Conservation (phyloP, 2,113 vertebrate species). For the Paedocypris sp. region DNA sequence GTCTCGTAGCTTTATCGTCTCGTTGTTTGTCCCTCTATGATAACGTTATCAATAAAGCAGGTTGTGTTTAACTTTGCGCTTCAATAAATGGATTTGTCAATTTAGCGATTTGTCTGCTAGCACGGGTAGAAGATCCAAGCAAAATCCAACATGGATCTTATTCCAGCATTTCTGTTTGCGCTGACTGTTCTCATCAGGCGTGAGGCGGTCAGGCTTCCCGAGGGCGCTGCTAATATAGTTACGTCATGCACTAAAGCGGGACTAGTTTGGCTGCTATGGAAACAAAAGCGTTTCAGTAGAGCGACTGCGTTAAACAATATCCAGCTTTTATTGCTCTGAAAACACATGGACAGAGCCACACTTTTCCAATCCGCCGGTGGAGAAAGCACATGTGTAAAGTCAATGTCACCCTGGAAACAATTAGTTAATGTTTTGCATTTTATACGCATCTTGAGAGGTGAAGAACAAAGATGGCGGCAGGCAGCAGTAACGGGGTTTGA, state of each 20-base stretch:
- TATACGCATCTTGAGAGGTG: too few relatives aligned
- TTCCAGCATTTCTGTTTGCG: background rate
- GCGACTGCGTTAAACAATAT: background rate
- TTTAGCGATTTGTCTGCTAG: background rate
- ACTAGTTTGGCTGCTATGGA: background rate
- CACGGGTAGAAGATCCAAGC: background rate
- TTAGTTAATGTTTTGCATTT: too few relatives aligned
- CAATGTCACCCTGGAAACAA: background rate
- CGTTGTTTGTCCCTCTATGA: conserved; percentile 5
- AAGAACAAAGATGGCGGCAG: too few relatives aligned
- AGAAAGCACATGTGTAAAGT: background rate
- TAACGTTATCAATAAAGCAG: conserved; percentile 3
- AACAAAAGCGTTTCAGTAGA: background rate
- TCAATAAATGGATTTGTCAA: background rate
- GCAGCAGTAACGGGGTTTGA: too few relatives aligned
- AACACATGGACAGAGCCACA: background rate
- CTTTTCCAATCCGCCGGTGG: background rate
- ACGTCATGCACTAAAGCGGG: background rate
- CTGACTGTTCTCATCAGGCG: background rate
- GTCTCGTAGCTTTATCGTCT: background rate
- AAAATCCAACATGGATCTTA: background rate
- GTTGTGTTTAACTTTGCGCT: background rate
- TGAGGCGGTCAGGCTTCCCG: background rate
- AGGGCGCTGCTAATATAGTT: background rate
- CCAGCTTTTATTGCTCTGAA: background rate